Evolutionary conservation across 2,113 vertebrate species (phyloP), one percentile per base, ranked within the genome.

Genomic region (Paracanthobrama guichenoti): DNA sequence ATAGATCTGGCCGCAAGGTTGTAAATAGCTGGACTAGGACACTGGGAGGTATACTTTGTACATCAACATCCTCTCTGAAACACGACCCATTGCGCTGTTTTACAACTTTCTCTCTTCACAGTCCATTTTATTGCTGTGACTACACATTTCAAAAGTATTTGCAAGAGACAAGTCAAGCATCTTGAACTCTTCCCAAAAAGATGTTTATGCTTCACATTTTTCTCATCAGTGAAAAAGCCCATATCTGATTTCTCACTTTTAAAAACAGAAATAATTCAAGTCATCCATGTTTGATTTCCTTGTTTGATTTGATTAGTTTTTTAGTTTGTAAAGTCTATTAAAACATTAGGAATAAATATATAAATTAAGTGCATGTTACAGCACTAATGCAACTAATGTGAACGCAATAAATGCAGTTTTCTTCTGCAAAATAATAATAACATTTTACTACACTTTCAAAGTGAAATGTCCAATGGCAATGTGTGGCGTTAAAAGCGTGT

Each of bases 11-110:
- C 62, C 60, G 24, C 28, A 35, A 71, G 53, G 69, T 55, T 87
- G 88, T 89, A 85, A 86, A 89, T 66, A 79, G 72, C 46, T 24
- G 22, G 66, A 46, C 82, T 64, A 71, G 74, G 71, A 81, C 82
- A 69, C 42, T 81, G 26, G 77, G 74, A 86, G 66, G 82, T 35
- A 28, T 28, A 66, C 24, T 14, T 66, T 83, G 64, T 77, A 83
- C 80, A 46, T 83, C 42, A 53, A 48, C 26, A 78, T 39, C 64
- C 11, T 59, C 72, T 62, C 75, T 71, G 71, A 26, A 74, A 83
- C n/a, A 69, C 59, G 28, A 69, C 44, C 59, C 79, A 60, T 81
- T 18, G 82, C 26, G 26, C 46, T 48, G 62, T 86, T 81, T 86
- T 53, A 79, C 60, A 83, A 44, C 76, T 79, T 79, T 77, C 5